Conservation (phyloP, 2,797 vertebrate species). For the Pangasius larnaudii region DNA sequence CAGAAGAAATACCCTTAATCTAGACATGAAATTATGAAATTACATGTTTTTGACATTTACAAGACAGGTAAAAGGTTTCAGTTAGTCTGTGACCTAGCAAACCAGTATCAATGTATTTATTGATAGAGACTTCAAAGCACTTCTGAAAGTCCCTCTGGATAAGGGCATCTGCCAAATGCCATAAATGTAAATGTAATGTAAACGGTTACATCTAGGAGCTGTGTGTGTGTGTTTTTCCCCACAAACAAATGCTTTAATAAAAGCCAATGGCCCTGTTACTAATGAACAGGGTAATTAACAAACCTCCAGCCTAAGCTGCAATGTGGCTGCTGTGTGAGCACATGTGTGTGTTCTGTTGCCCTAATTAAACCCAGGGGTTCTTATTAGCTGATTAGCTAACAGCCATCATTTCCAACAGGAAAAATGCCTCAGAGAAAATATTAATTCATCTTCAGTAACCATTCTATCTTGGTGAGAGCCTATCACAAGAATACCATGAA, state of each 20-base stretch:
- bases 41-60: no score
- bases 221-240: background rate
- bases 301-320: background rate
- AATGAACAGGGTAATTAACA: background rate
- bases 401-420: slow-evolving; percentile 63
- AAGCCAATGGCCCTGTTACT: no score
- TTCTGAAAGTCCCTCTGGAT: no score
- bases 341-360: slow-evolving; percentile 49
- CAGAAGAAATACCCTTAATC: background rate
- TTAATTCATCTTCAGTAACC: background rate
- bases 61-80: no score
- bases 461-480: background rate
- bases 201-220: background rate
- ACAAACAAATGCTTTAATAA: background rate
- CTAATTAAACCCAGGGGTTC: slow-evolving; percentile 82
- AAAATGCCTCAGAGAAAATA: slow-evolving; percentile 6
- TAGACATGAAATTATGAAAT: background rate
- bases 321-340: slow-evolving; percentile 23
- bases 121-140: no score
- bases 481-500: background rate
- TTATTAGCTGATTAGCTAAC: slow-evolving; percentile 81
- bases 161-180: no score
- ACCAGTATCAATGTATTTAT: no score
- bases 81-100: no score
- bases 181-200: background rate